Percentiles rank a stretch among this genome's conserved stretches.
Evolutionary conservation across 2,888 invertebrate genomes (phyloP).

Genomic region (Amiota mariae): DNA sequence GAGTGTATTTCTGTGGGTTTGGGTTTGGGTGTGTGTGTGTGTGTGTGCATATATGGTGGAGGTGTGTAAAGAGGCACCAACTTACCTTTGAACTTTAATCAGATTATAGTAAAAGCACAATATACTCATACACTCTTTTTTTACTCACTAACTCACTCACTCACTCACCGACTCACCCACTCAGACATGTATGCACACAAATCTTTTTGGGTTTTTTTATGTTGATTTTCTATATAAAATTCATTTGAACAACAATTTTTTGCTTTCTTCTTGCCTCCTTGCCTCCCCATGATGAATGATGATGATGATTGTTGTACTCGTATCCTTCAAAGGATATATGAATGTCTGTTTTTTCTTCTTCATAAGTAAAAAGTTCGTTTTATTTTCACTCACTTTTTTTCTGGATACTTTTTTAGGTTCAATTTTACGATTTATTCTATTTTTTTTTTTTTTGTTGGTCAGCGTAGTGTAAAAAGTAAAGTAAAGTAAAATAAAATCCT

Average conservation of each 20-base stretch:
- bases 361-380: no score
- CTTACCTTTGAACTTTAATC: slow-evolving; percentile 57
- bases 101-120: slow-evolving; percentile 45
- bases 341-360: no score
- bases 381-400: neutral
- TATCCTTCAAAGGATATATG: no score
- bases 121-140: slow-evolving; percentile 4
- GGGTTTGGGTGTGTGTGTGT: neutral
- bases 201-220: neutral
- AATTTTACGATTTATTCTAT: slow-evolving; percentile 15
- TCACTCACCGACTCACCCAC: slow-evolving; percentile 5
- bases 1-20: no score
- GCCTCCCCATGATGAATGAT: no score
- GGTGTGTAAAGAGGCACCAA: slow-evolving; percentile 7
- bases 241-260: slow-evolving; percentile 11
- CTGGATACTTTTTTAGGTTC: neutral
- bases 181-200: slow-evolving; percentile 5
- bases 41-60: neutral
- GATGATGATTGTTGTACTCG: no score
- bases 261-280: no score
- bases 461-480: neutral
- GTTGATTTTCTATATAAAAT: slow-evolving; percentile 25
- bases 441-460: slow-evolving; percentile 9
- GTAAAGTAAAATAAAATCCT: neutral
- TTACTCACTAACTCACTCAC: slow-evolving; percentile 13